Base-by-base conservation (phyloP, 1,140 invertebrate species). In the Episyrphus balteatus region DNA sequence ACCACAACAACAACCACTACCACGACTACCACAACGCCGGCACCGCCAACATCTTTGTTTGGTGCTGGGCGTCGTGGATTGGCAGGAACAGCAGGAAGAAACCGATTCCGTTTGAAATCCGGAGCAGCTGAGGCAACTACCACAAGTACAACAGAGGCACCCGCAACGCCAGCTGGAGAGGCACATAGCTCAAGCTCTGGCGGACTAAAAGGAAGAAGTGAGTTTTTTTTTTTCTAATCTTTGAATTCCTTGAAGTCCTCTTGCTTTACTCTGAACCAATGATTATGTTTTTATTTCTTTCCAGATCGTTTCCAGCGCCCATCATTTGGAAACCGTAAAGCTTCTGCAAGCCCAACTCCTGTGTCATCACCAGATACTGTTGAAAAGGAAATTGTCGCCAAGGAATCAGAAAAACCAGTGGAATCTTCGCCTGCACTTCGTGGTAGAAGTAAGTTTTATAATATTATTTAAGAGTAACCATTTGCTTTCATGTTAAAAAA, bases 1-100 rank as follows among this genome's bases (percentile, higher is more conserved):
- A 73, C 73, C 6, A 72, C 71, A 1, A 71, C 74, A 18, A 75
- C 73, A 0, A 80, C 79, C 2, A 81, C 80, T 13, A 71, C 75
- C 2, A 73, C 76, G 5, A 62, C 73, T 0, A 73, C 74, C 0
- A 73, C 71, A 12, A 73, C 73, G 0, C 75, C 74, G 3, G 73
- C 75, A 5, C 69, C 72, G 0, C 69, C 74, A 1, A 69, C 68
- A 3, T 71, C 75, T 10, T 54, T 73, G 2, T 70, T 66, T 3
- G 71, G 70, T 52, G 60, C 57, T 18, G 43, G 61, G 13, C 55
- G 66, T 7, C 40, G 50, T 1, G 49, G 59, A 13, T 55, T 46
- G 13, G 50, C 37, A 40, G 50, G 57, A 2, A 17, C 59, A 43
- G 52, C 54, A 0, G 57, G 61, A 44, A 54, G 66, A 58, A 61